Percentiles rank a stretch among this genome's conserved stretches.
Conservation (phyloP, 1,140 invertebrate genomes). For the Macrobrachium rosenbergii region DNA sequence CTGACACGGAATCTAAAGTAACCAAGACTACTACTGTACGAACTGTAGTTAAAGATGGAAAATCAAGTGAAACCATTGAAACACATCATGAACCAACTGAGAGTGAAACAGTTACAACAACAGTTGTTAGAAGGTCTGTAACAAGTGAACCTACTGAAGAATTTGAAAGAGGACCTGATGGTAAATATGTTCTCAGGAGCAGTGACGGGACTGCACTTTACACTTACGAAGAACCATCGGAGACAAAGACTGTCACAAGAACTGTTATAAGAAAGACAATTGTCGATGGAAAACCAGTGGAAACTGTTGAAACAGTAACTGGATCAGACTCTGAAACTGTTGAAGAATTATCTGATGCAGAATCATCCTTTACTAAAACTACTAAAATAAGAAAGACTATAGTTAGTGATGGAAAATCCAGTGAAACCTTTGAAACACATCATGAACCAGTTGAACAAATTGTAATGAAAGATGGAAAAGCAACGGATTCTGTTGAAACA, state of each 20-base stretch:
- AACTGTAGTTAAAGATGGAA: slow-evolving; percentile 28
- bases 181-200: too few species aligned
- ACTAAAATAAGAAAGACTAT: slow-evolving; percentile 23
- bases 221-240: background rate
- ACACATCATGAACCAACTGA: background rate
- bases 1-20: background rate
- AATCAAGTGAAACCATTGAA: slow-evolving; percentile 9
- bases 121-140: background rate
- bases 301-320: too few species aligned
- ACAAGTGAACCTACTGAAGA: background rate
- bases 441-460: background rate
- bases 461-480: background rate
- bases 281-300: background rate
- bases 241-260: slow-evolving; percentile 18
- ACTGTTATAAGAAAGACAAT: slow-evolving; percentile 13
- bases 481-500: background rate
- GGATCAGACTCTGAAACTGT: background rate
- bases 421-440: background rate
- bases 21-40: slow-evolving; percentile 7
- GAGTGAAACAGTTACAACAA: background rate
- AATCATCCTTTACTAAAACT: background rate
- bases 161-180: background rate
- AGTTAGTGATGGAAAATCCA: slow-evolving; percentile 26
- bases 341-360: slow-evolving; percentile 2
- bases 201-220: background rate